These are phyloP conservation scores for Amiota mariae DNA, from an alignment of 2,888 invertebrate species.

Conservation along the genomic window DNA sequence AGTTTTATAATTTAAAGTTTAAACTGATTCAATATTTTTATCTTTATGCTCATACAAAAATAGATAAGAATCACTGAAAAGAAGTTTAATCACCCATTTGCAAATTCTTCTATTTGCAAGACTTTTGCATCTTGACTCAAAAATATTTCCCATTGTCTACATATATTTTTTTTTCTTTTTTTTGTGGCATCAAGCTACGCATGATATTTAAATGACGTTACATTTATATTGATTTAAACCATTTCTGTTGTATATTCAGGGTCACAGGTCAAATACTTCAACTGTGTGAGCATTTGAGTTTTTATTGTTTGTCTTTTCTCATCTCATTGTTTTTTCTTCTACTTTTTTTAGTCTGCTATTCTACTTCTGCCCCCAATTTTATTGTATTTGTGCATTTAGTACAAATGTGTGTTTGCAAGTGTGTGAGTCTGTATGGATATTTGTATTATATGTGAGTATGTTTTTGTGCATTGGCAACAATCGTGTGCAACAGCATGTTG, in stretches of 20 bases:
- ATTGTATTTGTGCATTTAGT: constrained; percentile 25
- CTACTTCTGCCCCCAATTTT: constrained; percentile 46
- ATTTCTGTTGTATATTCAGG: constrained; percentile 47
- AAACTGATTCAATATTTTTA: no score
- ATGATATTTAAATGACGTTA: no score
- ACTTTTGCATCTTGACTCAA: no score
- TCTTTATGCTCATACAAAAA: no score
- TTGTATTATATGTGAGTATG: constrained; percentile 15
- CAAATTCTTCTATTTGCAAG: no score
- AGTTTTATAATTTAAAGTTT: no score
- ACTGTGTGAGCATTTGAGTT: constrained; percentile 20
- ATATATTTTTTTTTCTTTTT: no score
- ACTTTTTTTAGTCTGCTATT: neutral
- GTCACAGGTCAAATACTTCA: constrained; percentile 7
- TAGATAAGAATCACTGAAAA: no score
- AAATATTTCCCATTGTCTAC: no score
- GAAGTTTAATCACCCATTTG: no score
- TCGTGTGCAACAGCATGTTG: constrained; percentile 63
- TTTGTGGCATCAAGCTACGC: no score
- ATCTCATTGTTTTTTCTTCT: neutral
- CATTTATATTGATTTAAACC: no score
- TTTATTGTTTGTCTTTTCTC: neutral
- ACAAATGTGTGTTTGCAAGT: neutral
- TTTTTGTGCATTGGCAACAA: constrained; percentile 59
- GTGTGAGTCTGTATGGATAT: neutral